Evolutionary conservation across 2,797 vertebrate species (phyloP).

Genomic region (Pantherophis vulpinus): DNA sequence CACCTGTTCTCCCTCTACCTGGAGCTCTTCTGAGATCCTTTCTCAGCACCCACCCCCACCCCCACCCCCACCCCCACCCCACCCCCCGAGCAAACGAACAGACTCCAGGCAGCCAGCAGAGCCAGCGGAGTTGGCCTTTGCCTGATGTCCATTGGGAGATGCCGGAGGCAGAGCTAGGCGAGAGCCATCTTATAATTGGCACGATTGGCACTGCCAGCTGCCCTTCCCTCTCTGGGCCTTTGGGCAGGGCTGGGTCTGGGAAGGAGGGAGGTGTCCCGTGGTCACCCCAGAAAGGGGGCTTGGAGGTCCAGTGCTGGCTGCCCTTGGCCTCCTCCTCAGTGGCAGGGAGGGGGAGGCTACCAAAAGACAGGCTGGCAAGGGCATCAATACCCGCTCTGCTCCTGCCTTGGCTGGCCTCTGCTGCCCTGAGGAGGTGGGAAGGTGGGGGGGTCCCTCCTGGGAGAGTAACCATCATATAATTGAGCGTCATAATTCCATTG

Average conservation of each 20-base stretch:
- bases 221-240: background rate
- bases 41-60: background rate
- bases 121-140: background rate
- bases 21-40: background rate
- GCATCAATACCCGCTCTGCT: background rate
- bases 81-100: accelerated
- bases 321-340: background rate
- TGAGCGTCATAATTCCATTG: accelerated
- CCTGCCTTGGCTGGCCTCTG: background rate
- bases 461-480: no score
- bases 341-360: background rate
- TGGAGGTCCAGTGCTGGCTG: background rate
- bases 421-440: background rate
- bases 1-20: background rate
- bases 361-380: background rate
- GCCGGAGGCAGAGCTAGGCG: background rate
- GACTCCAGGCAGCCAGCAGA: background rate
- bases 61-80: no score
- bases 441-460: background rate
- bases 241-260: background rate
- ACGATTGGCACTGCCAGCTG: background rate
- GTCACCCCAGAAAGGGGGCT: background rate
- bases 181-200: background rate
- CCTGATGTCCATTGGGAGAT: background rate
- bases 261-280: background rate